Percentiles rank a stretch among this genome's conserved stretches.
Evolutionary conservation across 2,797 vertebrate species (phyloP).

Genomic region (Naso thynnoides): DNA sequence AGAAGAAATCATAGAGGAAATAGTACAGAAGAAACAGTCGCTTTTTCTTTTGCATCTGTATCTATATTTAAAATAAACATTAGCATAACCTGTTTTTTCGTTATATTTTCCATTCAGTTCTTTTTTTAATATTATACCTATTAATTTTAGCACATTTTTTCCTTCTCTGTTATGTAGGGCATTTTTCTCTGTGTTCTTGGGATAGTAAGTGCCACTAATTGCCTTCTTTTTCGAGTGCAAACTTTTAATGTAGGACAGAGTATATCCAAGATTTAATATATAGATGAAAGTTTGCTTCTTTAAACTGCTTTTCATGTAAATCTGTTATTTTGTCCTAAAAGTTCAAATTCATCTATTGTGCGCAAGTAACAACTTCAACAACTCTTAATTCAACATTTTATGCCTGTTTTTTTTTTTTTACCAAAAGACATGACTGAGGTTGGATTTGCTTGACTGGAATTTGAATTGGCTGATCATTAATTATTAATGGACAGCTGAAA

Average conservation of each 20-base stretch:
- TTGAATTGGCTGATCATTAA: constrained; percentile 34
- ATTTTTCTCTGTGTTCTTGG: background rate
- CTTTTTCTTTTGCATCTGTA: constrained; percentile 16
- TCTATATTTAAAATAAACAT: constrained; percentile 15
- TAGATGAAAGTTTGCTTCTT: constrained; percentile 13
- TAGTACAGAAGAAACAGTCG: background rate
- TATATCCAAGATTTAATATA: constrained; percentile 11
- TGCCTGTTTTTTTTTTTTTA: constrained; percentile 26
- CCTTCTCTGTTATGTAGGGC: constrained; percentile 2
- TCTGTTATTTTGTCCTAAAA: constrained; percentile 22
- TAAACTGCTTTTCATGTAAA: constrained; percentile 20
- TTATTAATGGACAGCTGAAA: constrained; percentile 40
- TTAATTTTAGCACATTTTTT: constrained; percentile 2
- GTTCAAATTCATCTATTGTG: no score
- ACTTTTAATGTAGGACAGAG: constrained; percentile 30
- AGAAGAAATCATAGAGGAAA: background rate
- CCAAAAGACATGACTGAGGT: constrained; percentile 29
- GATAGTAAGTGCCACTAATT: background rate
- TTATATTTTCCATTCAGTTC: constrained; percentile 7
- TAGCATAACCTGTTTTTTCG: constrained; percentile 21
- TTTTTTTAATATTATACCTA: background rate
- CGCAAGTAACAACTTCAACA: no score
- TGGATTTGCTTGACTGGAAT: constrained; percentile 26
- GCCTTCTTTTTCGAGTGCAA: constrained; percentile 24
- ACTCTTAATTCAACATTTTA: constrained; percentile 4